Percentiles rank a stretch among this genome's conserved stretches.
phyloP scores from a whole-genome alignment of 1,140 invertebrate genomes.

The Aporrectodea caliginosa region DNA sequence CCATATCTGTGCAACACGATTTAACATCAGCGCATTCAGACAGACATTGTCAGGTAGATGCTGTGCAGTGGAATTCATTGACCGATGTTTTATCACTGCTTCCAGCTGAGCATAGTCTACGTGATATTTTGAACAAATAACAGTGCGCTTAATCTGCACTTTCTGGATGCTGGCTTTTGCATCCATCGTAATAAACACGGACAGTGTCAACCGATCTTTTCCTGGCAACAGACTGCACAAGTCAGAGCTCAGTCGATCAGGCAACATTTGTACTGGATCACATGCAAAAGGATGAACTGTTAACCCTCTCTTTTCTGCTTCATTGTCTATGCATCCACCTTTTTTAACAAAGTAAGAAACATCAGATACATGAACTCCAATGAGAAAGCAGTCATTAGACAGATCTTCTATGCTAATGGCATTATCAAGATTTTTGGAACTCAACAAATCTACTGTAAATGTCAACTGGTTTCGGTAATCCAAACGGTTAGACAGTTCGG shows the following conservation, averaged over 20 bases:
- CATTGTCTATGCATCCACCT: slow-evolving; percentile 43
- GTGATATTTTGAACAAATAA: slow-evolving; percentile 42
- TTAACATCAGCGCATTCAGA: not conserved
- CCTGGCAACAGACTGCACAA: slow-evolving; percentile 52
- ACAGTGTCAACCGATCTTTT: slow-evolving; percentile 46
- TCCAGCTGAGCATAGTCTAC: slow-evolving; percentile 42
- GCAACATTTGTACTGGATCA: slow-evolving; percentile 52
- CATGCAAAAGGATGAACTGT: slow-evolving; percentile 39
- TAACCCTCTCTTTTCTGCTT: slow-evolving; percentile 42
- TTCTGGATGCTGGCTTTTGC: slow-evolving; percentile 17
- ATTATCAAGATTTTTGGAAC: slow-evolving; percentile 96
- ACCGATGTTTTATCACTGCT: not conserved
- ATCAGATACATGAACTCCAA: slow-evolving; percentile 52
- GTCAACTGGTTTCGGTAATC: slow-evolving; percentile 61
- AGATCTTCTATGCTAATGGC: slow-evolving; percentile 69
- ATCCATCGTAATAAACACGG: slow-evolving; percentile 39
- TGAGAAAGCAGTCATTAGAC: slow-evolving; percentile 28
- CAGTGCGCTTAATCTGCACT: slow-evolving; percentile 32
- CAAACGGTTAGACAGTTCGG: not conserved
- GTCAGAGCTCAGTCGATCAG: slow-evolving; percentile 47
- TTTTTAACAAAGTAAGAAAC: slow-evolving; percentile 47
- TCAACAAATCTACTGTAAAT: slow-evolving; percentile 92
- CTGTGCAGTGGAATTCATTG: not conserved
- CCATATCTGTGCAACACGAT: not conserved
- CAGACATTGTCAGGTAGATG: not conserved